These are phyloP conservation scores for Chrysolina haemoptera DNA, from an alignment of 2,888 invertebrate species.

Conservation along the genomic window DNA sequence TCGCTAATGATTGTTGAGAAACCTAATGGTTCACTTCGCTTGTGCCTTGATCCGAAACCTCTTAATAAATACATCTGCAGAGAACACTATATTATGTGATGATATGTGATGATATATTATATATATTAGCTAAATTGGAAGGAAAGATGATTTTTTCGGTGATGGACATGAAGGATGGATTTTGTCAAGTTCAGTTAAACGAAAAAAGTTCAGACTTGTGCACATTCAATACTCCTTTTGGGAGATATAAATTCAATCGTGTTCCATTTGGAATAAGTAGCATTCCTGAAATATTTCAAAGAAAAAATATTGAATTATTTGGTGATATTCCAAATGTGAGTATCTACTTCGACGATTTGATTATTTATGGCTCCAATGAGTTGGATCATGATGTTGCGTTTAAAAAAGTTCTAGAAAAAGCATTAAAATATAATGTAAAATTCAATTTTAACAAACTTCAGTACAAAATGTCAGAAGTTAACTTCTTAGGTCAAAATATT, in stretches of 20 bases:
- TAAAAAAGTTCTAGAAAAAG: slow-evolving; percentile 8
- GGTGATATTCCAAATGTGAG: slow-evolving; percentile 28
- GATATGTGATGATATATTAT: too few species aligned
- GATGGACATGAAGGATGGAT: background rate
- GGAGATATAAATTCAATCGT: slow-evolving; percentile 27
- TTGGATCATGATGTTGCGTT: slow-evolving; percentile 11
- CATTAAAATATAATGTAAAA: slow-evolving; percentile 18
- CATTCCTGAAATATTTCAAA: slow-evolving; percentile 34
- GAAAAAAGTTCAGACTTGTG: slow-evolving; percentile 6
- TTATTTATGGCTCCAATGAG: slow-evolving; percentile 16
- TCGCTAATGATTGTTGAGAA: slow-evolving; percentile 14
- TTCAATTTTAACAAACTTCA: slow-evolving; percentile 29
- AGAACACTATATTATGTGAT: background rate
- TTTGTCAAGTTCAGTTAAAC: background rate
- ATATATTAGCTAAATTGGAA: too few species aligned
- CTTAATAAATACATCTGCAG: too few species aligned
- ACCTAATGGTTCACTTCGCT: slow-evolving; percentile 8
- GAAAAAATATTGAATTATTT: slow-evolving; percentile 28
- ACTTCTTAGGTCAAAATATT: too few species aligned
- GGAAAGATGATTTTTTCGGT: too few species aligned
- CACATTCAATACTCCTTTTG: slow-evolving; percentile 53
- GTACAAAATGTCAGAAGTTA: background rate
- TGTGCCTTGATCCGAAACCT: too few species aligned
- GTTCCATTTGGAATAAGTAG: slow-evolving; percentile 28
- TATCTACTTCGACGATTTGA: slow-evolving; percentile 34